Percentiles rank a stretch among this genome's conserved stretches.
Evolutionary conservation across 2,113 vertebrate genomes (phyloP).

Genomic region (Pampusana beccarii): DNA sequence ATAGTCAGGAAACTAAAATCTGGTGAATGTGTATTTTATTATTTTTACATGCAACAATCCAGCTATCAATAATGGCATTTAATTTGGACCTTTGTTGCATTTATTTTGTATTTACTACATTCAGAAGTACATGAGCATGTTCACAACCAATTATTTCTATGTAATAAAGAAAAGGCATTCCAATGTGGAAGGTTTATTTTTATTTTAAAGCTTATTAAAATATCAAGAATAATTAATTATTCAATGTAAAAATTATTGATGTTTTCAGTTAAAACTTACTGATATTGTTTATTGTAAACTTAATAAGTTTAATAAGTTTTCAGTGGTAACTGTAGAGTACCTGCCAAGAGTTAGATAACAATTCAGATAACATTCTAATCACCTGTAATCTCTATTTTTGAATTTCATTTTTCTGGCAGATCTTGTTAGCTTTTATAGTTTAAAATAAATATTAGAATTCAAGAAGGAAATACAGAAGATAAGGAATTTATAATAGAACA

Average conservation of each 20-base stretch:
- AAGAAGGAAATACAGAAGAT: slow-evolving; percentile 30
- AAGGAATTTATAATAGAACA: slow-evolving; percentile 39
- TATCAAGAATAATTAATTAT: neutral
- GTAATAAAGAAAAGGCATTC: neutral
- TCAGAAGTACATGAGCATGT: neutral
- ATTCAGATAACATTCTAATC: slow-evolving; percentile 11
- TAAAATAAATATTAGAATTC: slow-evolving; percentile 27
- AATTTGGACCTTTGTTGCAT: neutral
- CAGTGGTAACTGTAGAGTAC: neutral
- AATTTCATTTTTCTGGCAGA: slow-evolving; percentile 10
- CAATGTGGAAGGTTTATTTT: neutral
- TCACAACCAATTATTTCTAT: neutral
- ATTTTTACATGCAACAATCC: neutral
- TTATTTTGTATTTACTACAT: neutral
- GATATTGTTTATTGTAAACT: neutral
- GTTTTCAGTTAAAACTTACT: neutral
- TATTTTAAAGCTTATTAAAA: neutral
- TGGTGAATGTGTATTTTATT: neutral
- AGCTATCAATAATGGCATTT: neutral
- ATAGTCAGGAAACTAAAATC: neutral
- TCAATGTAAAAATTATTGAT: neutral
- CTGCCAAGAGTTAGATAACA: neutral
- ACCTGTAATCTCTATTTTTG: neutral
- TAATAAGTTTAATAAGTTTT: neutral
- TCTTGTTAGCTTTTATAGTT: neutral